Conservation (phyloP, 2,888 invertebrate genomes). For the Cecidostiba fungosa region DNA sequence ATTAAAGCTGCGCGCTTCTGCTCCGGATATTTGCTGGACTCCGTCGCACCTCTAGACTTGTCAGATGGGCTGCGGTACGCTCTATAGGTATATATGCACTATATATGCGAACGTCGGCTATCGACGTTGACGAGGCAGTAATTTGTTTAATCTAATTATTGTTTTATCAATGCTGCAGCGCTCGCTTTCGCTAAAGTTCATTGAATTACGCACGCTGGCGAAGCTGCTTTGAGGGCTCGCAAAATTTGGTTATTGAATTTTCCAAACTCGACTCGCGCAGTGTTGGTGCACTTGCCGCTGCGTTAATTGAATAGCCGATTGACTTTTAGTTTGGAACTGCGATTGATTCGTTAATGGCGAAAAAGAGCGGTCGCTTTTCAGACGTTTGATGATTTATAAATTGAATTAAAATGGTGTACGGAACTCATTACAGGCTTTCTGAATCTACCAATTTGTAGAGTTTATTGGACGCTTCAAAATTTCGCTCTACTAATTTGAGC, state of each 20-base stretch:
- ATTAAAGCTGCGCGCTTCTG: constrained; percentile 61
- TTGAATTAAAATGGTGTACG: neutral
- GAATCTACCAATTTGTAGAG: neutral
- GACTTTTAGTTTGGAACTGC: constrained; percentile 28
- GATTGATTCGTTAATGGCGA: constrained; percentile 9
- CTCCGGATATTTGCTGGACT: constrained; percentile 58
- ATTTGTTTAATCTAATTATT: constrained; percentile 40
- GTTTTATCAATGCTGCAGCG: constrained; percentile 32
- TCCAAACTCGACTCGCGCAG: constrained; percentile 4
- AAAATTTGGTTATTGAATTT: constrained; percentile 36
- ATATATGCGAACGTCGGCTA: neutral
- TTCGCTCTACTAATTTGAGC: too few species aligned
- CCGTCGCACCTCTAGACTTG: constrained; percentile 43
- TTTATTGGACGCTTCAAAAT: neutral
- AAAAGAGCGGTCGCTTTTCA: neutral
- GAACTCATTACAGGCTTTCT: neutral
- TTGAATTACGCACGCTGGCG: constrained; percentile 1
- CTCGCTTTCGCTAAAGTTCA: neutral
- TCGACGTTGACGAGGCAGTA: constrained; percentile 13
- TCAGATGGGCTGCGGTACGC: neutral
- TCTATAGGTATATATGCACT: neutral
- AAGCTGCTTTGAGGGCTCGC: neutral
- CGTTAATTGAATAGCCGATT: constrained; percentile 30
- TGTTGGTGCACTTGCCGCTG: neutral
- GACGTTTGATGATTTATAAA: neutral